Conservation (phyloP, 2,113 vertebrate genomes). For the Caranx ignobilis region DNA sequence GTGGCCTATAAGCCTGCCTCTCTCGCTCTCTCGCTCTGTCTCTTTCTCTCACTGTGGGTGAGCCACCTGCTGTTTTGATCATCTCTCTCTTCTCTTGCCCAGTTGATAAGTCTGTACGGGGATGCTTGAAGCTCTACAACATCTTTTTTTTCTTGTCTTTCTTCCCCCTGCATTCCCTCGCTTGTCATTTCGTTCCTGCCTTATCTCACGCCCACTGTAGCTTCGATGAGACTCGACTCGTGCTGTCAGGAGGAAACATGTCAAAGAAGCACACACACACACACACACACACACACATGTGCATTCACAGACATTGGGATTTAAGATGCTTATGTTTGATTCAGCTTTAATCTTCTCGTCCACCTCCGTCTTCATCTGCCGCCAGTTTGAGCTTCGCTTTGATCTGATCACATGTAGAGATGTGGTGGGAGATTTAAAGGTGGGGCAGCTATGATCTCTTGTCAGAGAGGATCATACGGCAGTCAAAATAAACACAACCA, state of each 20-base stretch:
- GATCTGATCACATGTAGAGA: slow-evolving; percentile 54
- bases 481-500: slow-evolving; percentile 26
- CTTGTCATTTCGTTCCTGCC: slow-evolving; percentile 38
- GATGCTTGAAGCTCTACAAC: slow-evolving; percentile 30
- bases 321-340: slow-evolving; percentile 69
- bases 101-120: slow-evolving; percentile 56
- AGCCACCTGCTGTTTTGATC: slow-evolving; percentile 75
- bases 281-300: not conserved
- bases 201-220: slow-evolving; percentile 38
- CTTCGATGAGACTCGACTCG: slow-evolving; percentile 33
- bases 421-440: slow-evolving; percentile 40
- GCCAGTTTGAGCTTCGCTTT: slow-evolving; percentile 63
- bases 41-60: slow-evolving; percentile 47
- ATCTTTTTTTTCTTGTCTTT: not conserved
- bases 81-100: slow-evolving; percentile 51
- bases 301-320: slow-evolving; percentile 5
- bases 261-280: slow-evolving; percentile 26
- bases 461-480: slow-evolving; percentile 12
- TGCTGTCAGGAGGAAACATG: slow-evolving; percentile 44
- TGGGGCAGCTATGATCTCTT: slow-evolving; percentile 36
- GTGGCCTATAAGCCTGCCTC: slow-evolving; percentile 20
- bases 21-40: not conserved
- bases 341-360: slow-evolving; percentile 63
- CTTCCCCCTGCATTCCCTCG: slow-evolving; percentile 17
- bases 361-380: slow-evolving; percentile 65